Percentiles rank a stretch among this genome's conserved stretches.
These are phyloP conservation scores for Zaprionus ornatus DNA, from an alignment of 1,140 invertebrate species.

Conservation along the genomic window DNA sequence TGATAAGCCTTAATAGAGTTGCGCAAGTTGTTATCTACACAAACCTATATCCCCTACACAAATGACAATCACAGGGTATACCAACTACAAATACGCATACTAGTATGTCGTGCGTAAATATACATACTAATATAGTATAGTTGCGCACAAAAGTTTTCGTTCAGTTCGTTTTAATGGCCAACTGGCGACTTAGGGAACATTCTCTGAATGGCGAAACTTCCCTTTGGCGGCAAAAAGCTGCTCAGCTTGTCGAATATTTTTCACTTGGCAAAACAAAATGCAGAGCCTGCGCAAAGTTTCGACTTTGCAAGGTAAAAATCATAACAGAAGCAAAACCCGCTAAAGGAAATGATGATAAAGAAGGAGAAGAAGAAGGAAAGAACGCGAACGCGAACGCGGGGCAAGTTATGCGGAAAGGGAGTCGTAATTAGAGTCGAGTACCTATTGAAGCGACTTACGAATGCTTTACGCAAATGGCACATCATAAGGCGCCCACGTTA, in stretches of 20 bases:
- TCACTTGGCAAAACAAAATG: not conserved
- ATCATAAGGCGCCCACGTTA: not conserved
- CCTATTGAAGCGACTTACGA: slow-evolving; percentile 25
- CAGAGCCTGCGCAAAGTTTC: not conserved
- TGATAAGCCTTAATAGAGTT: too few relatives aligned
- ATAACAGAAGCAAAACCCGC: not conserved
- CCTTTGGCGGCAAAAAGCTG: not conserved
- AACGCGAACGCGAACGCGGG: not conserved
- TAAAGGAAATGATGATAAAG: not conserved
- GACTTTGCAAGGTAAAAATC: not conserved
- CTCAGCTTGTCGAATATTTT: not conserved
- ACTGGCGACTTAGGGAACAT: not conserved
- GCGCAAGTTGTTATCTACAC: too few relatives aligned
- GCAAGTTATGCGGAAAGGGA: slow-evolving; percentile 42
- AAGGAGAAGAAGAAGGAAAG: not conserved
- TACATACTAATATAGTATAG: not conserved
- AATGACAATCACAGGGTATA: not conserved
- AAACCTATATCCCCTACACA: too few relatives aligned
- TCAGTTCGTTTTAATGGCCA: not conserved
- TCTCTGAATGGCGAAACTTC: not conserved
- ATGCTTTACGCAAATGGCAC: slow-evolving; percentile 1
- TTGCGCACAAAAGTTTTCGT: not conserved
- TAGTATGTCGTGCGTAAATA: not conserved
- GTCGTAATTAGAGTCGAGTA: slow-evolving; percentile 54
- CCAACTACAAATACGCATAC: not conserved